Conservation (phyloP, 2,888 invertebrate species). For the Hylaea fasciaria region DNA sequence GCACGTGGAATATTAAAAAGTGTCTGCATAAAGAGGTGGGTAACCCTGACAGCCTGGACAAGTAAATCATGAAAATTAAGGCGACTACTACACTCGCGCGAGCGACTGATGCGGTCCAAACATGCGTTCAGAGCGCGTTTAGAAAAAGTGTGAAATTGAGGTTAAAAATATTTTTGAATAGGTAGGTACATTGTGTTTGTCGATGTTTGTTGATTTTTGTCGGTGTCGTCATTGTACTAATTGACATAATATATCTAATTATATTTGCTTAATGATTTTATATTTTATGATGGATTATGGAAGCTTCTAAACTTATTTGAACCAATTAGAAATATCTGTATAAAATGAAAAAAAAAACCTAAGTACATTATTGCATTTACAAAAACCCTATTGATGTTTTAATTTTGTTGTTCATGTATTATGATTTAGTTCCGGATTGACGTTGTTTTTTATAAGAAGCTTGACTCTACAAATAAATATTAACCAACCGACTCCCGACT, state of each 20-base stretch:
- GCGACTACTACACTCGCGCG: slow-evolving; percentile 44
- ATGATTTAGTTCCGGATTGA: too few species aligned
- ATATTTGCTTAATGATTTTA: too few species aligned
- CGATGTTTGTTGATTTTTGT: background rate
- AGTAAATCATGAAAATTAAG: slow-evolving; percentile 65
- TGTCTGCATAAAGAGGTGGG: background rate
- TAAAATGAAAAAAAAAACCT: too few species aligned
- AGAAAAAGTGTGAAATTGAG: slow-evolving; percentile 21
- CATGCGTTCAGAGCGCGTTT: slow-evolving; percentile 20
- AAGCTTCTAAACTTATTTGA: too few species aligned
- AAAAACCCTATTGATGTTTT: too few species aligned
- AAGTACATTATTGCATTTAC: too few species aligned
- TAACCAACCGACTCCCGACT: background rate
- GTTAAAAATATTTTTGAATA: slow-evolving; percentile 10
- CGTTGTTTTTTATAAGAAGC: background rate
- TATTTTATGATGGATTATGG: too few species aligned
- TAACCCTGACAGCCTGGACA: slow-evolving; percentile 38
- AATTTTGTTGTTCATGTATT: background rate
- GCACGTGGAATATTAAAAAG: background rate
- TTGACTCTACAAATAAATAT: background rate
- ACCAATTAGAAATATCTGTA: too few species aligned
- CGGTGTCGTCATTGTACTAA: slow-evolving; percentile 21
- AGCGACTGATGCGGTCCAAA: slow-evolving; percentile 27
- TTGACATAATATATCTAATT: slow-evolving; percentile 19
- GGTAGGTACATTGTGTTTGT: background rate